Percentiles rank a stretch among this genome's conserved stretches.
These are phyloP conservation scores for Drosophila leontia DNA, from an alignment of 1,140 invertebrate genomes.

Conservation along the genomic window DNA sequence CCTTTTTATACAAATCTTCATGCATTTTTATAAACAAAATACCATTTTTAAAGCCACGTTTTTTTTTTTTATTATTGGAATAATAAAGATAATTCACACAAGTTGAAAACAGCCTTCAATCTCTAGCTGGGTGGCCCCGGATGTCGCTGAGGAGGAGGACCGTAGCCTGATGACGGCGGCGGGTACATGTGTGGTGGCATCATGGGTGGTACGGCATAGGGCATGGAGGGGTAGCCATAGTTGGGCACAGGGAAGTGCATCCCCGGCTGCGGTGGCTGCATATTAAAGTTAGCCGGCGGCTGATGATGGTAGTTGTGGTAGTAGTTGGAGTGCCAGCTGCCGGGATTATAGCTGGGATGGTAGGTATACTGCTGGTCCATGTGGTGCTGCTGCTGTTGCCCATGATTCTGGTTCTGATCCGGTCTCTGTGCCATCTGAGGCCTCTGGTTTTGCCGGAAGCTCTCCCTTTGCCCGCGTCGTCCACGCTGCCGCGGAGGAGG, in stretches of 20 bases:
- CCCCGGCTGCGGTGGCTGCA: constrained; percentile 54
- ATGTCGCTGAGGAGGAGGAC: constrained; percentile 25
- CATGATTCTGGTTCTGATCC: constrained; percentile 21
- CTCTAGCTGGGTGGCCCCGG: constrained; percentile 26
- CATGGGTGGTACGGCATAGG: constrained; percentile 50
- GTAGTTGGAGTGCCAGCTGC: constrained; percentile 83
- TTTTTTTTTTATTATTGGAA: constrained; percentile 63
- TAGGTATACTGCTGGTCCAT: constrained; percentile 62
- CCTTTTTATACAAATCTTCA: constrained; percentile 76
- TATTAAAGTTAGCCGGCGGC: constrained; percentile 62
- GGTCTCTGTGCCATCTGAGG: neutral
- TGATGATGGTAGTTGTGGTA: constrained; percentile 73
- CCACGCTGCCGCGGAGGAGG: constrained; percentile 51
- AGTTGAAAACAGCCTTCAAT: neutral
- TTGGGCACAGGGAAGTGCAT: constrained; percentile 58
- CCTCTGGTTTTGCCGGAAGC: constrained; percentile 35
- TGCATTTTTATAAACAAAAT: constrained; percentile 62
- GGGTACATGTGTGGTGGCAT: constrained; percentile 47
- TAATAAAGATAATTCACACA: constrained; percentile 54
- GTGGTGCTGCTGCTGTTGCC: constrained; percentile 12
- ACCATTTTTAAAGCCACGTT: constrained; percentile 50
- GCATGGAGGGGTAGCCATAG: constrained; percentile 61
- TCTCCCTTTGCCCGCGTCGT: constrained; percentile 52
- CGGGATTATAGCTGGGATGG: constrained; percentile 76
- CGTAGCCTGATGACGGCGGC: constrained; percentile 29